Evolutionary conservation across 2,113 vertebrate genomes (phyloP).

Genomic region (Mus pahari): DNA sequence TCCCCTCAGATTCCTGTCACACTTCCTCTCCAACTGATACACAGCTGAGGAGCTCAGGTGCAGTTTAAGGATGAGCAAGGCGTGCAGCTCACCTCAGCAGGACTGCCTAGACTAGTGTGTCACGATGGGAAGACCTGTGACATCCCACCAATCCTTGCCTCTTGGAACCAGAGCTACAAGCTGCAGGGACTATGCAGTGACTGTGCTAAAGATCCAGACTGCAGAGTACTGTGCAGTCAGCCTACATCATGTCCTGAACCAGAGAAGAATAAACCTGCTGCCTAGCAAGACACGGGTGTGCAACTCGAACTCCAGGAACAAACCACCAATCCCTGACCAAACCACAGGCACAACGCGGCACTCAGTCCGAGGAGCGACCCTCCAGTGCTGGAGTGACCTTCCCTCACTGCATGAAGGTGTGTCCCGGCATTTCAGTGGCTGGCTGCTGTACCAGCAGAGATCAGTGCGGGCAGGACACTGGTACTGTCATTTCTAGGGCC

Average conservation of each 20-base stretch:
- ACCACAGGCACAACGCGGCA: background rate
- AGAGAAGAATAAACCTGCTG: background rate
- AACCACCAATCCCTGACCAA: constrained; percentile 26
- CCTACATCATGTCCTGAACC: background rate
- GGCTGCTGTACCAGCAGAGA: too few species aligned
- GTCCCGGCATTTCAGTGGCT: too few species aligned
- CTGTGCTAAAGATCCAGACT: background rate
- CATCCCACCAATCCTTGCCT: background rate
- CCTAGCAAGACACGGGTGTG: background rate
- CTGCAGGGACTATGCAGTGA: background rate
- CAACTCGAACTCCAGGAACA: background rate
- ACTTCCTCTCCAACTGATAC: background rate
- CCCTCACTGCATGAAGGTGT: too few species aligned
- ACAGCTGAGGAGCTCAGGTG: background rate
- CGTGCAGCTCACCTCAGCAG: too few species aligned
- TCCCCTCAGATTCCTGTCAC: background rate
- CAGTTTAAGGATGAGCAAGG: background rate
- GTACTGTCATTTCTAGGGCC: too few species aligned
- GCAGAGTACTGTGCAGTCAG: background rate
- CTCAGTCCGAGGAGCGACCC: background rate
- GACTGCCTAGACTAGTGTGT: background rate
- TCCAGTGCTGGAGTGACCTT: too few species aligned
- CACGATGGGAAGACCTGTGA: background rate
- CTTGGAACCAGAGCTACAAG: background rate
- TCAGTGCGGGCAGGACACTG: too few species aligned